Conservation (phyloP, 2,797 vertebrate species). For the Scolopax bukidnonensis region DNA sequence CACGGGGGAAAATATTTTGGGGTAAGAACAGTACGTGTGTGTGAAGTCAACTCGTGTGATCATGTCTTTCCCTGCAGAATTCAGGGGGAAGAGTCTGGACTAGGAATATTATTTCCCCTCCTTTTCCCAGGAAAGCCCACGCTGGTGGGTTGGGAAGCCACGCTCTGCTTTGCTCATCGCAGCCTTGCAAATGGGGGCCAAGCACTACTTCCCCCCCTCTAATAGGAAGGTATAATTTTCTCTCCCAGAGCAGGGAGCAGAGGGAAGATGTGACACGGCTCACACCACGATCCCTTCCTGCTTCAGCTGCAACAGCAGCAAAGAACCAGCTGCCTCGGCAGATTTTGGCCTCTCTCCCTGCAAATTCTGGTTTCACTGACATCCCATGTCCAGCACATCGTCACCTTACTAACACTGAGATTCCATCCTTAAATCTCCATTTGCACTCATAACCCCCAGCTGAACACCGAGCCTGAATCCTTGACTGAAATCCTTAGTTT, state of each 20-base stretch:
- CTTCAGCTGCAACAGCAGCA: background rate
- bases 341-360: background rate
- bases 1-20: background rate
- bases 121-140: accelerated
- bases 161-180: background rate
- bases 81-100: accelerated
- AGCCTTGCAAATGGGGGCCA: background rate
- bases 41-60: background rate
- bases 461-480: background rate
- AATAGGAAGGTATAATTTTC: background rate
- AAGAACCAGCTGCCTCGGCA: background rate
- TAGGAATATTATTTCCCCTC: background rate
- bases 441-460: background rate
- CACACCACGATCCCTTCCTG: accelerated
- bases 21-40: background rate
- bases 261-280: background rate
- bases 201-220: accelerated
- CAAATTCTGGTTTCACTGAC: background rate
- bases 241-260: accelerated
- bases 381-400: accelerated
- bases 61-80: accelerated
- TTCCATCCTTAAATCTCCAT: accelerated
- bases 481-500: background rate
- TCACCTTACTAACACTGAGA: accelerated
- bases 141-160: background rate